Percentiles rank a stretch among this genome's conserved stretches.
Evolutionary conservation across 35 echinoderm and acorn worm genomes (phyloP).

Genomic region (Amphiura filiformis): DNA sequence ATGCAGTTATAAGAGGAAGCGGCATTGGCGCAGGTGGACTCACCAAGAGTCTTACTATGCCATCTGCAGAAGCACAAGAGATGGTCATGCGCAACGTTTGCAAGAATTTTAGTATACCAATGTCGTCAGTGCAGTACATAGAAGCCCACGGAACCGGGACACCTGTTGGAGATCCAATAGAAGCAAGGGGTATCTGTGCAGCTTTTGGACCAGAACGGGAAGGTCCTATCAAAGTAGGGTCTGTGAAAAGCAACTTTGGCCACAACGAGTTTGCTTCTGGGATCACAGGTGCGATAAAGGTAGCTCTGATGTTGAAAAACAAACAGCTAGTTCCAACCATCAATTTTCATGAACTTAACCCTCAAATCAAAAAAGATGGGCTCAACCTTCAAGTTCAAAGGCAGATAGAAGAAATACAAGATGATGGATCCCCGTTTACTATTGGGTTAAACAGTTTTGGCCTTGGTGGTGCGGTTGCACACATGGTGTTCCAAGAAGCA

Average conservation of each 20-base stretch:
- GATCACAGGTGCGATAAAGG: constrained; percentile 76
- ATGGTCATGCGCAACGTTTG: constrained; percentile 70
- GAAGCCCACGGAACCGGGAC: constrained; percentile 97
- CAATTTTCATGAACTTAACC: constrained; percentile 70
- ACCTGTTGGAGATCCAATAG: constrained; percentile 91
- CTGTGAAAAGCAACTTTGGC: constrained; percentile 96
- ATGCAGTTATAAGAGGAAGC: constrained; percentile 67
- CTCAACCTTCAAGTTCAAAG: constrained; percentile 65
- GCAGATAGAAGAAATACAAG: constrained; percentile 31
- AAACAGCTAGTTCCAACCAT: constrained; percentile 70
- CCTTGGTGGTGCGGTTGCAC: constrained; percentile 87
- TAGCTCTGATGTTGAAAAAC: constrained; percentile 83
- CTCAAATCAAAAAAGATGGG: constrained; percentile 58
- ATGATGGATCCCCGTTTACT: neutral
- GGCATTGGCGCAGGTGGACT: constrained; percentile 72
- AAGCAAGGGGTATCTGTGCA: constrained; percentile 76
- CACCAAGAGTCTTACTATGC: constrained; percentile 89
- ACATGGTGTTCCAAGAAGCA: constrained; percentile 83
- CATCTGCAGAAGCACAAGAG: constrained; percentile 56
- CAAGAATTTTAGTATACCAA: constrained; percentile 70
- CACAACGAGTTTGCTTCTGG: constrained; percentile 85
- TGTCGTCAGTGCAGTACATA: constrained; percentile 65
- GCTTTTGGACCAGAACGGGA: constrained; percentile 37
- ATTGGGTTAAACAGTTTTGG: constrained; percentile 94
- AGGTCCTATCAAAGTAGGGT: constrained; percentile 76